phyloP scores from a whole-genome alignment of 2,888 invertebrate genomes.

The Frankliniella intonsa region DNA sequence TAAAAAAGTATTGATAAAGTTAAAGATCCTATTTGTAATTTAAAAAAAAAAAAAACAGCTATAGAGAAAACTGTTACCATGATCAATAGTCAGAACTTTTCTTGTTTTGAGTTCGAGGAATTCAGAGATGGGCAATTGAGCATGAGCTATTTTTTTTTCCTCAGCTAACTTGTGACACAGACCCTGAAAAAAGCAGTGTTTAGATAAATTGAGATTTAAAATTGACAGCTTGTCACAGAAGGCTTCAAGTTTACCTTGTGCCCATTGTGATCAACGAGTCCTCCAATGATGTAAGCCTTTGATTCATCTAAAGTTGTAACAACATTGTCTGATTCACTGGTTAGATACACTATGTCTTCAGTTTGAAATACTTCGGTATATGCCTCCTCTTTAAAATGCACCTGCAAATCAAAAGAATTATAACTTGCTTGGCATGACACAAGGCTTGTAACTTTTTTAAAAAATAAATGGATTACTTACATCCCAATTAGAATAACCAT shows the following conservation, averaged over 20 bases:
- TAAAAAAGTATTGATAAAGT: constrained; percentile 35
- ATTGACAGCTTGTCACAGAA: constrained; percentile 24
- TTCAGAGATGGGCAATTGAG: constrained; percentile 80
- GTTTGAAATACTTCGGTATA: constrained; percentile 69
- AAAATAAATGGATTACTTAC: constrained; percentile 51
- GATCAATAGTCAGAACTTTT: constrained; percentile 92
- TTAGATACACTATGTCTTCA: constrained; percentile 80
- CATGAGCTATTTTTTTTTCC: constrained; percentile 73
- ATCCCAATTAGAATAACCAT: constrained; percentile 91
- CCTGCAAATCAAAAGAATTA: constrained; percentile 48
- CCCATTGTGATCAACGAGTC: constrained; percentile 94
- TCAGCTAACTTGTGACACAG: constrained; percentile 76
- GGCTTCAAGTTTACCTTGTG: constrained; percentile 63
- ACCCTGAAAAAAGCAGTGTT: constrained; percentile 54
- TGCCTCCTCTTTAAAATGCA: constrained; percentile 62
- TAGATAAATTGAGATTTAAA: constrained; percentile 28
- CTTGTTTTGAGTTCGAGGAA: constrained; percentile 87
- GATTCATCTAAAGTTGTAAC: constrained; percentile 68
- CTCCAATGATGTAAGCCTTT: constrained; percentile 90
- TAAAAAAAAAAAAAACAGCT: not conserved
- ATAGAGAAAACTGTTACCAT: constrained; percentile 58
- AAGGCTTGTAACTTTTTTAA: not conserved
- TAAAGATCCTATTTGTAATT: not conserved
- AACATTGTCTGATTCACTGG: constrained; percentile 88
- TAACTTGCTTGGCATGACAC: not conserved